Evolutionary conservation across 2,113 vertebrate species (phyloP).

Genomic region (Phaethornis superciliosus): DNA sequence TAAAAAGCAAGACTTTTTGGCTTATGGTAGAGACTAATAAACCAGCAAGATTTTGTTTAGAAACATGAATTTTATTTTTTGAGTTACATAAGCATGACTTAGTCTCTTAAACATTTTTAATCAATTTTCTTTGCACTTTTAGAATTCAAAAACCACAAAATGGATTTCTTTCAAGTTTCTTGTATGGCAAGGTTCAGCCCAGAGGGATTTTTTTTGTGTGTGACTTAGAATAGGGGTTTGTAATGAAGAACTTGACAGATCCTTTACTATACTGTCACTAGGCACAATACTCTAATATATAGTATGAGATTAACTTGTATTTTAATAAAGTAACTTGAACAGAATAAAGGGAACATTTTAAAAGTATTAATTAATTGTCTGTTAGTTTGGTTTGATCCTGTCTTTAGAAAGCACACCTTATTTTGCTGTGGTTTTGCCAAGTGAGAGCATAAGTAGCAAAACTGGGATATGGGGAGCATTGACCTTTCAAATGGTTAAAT

Average conservation of each 20-base stretch:
- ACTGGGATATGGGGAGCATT: neutral
- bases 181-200: constrained; percentile 32
- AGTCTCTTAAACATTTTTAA: constrained; percentile 30
- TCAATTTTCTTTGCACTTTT: constrained; percentile 55
- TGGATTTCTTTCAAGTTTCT: constrained; percentile 63
- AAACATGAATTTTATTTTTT: neutral
- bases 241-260: constrained; percentile 56
- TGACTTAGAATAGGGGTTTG: constrained; percentile 44
- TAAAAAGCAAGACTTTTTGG: neutral
- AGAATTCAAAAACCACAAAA: constrained; percentile 62
- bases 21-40: neutral
- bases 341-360: constrained; percentile 33
- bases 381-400: neutral
- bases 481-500: constrained; percentile 9
- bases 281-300: constrained; percentile 29
- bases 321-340: constrained; percentile 28
- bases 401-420: neutral
- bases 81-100: neutral
- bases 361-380: constrained; percentile 17
- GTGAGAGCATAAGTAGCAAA: neutral
- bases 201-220: neutral
- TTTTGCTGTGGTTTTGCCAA: neutral
- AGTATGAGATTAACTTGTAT: constrained; percentile 21
- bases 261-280: constrained; percentile 35
- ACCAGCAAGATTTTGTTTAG: neutral